Base-by-base conservation (phyloP, 2,888 invertebrate genomes). In the Bhutanitis thaidina region DNA sequence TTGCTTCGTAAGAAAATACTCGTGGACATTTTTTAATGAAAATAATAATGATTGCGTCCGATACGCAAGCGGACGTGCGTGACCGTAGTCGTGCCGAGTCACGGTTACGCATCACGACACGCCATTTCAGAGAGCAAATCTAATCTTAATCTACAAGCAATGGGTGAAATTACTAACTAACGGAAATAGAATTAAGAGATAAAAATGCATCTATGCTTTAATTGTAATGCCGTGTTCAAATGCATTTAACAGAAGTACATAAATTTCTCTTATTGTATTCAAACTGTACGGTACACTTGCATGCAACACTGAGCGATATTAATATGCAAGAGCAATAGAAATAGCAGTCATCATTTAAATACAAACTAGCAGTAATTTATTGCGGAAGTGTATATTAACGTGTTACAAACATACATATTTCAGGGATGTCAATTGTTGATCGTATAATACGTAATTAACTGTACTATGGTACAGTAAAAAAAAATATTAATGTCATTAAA, bases 301-400 rank as follows among this genome's bases (percentile, higher is more conserved):
- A 80, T 81, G 81, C 81, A 79, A 77, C 76, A 80, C 68, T 64
- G 62, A 77, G 64, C 68, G 68, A 65, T 62, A 67, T 69, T 57
- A 59, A 55, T 48, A 41, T 46, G 36, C 48, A 52, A 59, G 49
- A 57, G 56, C 52, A 57, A 27, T n/a, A 29, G 3, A 48, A 34
- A 51, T 34, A 45, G 27, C 44, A 40, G 27, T 39, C 38, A 15
- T 38, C 35, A 41, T 38, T 38, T 32, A 43, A 29, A 12, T 20
- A 36, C 41, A 20, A 41, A 13, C 13, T 29, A 40, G 27, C 20
- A 20, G 15, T 30, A 35, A 16, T 9, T 30, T 15, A 20, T 51
- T 40, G 40, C 35, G n/a, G 37, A 16, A 41, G 35, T 41, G 15
- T 29, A 30, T 20, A 41, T 29, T 15, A 27, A 38, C 8, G 20